These are phyloP conservation scores for Neocrepidodera transversa DNA, from an alignment of 2,888 invertebrate species.

Conservation along the genomic window DNA sequence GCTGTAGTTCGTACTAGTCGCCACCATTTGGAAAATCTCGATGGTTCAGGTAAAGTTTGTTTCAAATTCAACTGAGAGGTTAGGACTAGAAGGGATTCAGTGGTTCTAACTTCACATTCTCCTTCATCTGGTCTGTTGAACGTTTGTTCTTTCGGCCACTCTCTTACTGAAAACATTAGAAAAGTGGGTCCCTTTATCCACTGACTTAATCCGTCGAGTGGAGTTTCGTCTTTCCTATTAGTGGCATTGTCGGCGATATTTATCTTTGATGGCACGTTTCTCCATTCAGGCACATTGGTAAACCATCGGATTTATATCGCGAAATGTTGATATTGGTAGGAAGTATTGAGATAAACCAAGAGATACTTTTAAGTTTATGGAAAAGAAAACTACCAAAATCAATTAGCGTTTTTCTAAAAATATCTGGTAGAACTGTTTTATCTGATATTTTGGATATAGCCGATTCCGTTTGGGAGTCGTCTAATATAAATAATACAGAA, in stretches of 20 bases:
- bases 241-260: constrained; percentile 20
- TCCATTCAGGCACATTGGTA: constrained; percentile 8
- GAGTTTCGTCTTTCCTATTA: neutral
- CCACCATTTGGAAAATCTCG: neutral
- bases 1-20: constrained; percentile 4
- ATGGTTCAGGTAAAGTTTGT: neutral
- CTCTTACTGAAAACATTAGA: too few species aligned
- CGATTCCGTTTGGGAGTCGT: too few species aligned
- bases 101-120: too few species aligned
- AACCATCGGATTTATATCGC: constrained; percentile 4
- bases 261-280: neutral
- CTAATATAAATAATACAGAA: too few species aligned
- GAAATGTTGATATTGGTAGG: too few species aligned
- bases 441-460: constrained; percentile 42
- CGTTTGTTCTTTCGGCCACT: too few species aligned
- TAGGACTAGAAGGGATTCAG: too few species aligned
- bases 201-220: neutral
- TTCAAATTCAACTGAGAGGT: neutral
- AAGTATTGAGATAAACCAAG: too few species aligned
- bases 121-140: too few species aligned
- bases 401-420: neutral
- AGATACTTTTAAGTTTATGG: neutral
- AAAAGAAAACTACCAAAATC: constrained; percentile 1
- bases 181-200: neutral
- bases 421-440: constrained; percentile 5